These are phyloP conservation scores for Lasius platythorax DNA, from an alignment of 2,888 invertebrate genomes.

Conservation along the genomic window DNA sequence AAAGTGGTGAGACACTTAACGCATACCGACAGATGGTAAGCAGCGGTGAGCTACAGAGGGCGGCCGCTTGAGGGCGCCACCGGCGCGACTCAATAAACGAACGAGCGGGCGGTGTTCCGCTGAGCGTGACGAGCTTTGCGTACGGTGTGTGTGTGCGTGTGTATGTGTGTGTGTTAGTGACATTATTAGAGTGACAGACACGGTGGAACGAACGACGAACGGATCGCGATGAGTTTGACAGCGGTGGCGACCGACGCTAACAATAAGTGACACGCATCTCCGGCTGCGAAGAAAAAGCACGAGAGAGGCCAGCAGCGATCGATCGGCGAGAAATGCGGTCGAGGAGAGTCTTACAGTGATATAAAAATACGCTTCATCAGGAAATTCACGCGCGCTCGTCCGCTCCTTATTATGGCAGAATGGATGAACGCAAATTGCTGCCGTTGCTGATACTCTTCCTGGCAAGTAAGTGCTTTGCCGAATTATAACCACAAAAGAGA, in stretches of 20 bases:
- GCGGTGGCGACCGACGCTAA: slow-evolving; percentile 63
- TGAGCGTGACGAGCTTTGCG: slow-evolving; percentile 59
- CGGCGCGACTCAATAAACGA: slow-evolving; percentile 68
- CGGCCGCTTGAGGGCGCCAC: slow-evolving; percentile 45
- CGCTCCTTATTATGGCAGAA: slow-evolving; percentile 83
- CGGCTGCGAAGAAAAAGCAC: not conserved
- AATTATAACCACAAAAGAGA: not conserved
- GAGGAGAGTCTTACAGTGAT: slow-evolving; percentile 55
- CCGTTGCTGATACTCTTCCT: slow-evolving; percentile 81
- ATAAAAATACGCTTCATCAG: slow-evolving; percentile 68
- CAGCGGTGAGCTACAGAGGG: not conserved
- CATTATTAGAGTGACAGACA: slow-evolving; percentile 62
- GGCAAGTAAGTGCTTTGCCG: slow-evolving; percentile 78
- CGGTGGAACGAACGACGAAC: slow-evolving; percentile 59
- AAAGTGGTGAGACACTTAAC: not conserved
- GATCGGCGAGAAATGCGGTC: slow-evolving; percentile 66
- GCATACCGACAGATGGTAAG: no score
- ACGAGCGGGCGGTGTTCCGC: slow-evolving; percentile 73
- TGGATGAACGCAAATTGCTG: slow-evolving; percentile 81
- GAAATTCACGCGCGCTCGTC: slow-evolving; percentile 64
- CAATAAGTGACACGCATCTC: slow-evolving; percentile 24
- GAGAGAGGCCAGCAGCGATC: slow-evolving; percentile 30
- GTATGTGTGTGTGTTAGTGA: not conserved
- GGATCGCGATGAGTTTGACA: slow-evolving; percentile 81
- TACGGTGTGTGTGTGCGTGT: no score